Base-by-base conservation (phyloP, 2,113 vertebrate genomes). In the Illadopsis cleaveri region DNA sequence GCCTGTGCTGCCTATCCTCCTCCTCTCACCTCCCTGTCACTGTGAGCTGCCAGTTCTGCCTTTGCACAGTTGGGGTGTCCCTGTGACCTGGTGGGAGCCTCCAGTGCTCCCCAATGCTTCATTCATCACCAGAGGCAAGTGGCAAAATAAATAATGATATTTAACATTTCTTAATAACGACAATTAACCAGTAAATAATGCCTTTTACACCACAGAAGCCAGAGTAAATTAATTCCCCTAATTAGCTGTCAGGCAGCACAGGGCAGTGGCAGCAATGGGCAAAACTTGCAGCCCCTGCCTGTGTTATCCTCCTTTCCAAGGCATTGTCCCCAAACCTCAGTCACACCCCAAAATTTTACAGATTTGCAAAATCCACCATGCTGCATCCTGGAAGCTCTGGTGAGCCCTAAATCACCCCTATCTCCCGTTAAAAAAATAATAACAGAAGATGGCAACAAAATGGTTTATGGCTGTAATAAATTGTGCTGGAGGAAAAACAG, bases 161-260 rank as follows among this genome's bases (percentile, higher is more conserved):
- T 98, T 98, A 98, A 97, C 96, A 66, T 97, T 97, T 97, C 3
- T 17, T 98, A 98, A 98, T 98, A 97, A 94, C 37, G 51, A 97
- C 97, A 97, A 98, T 98, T 98, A 98, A 97, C 96, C 82, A 68
- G 97, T 97, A 98, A 98, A 97, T 98, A 98, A 98, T 95, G 94
- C 96, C 93, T 97, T 97, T 97, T 97, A 91, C 95, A 96, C 97
- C 94, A 66, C 62, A 42, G 96, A 97, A 97, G 92, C 87, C 90
- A 71, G 96, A 97, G 97, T 95, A 96, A 98, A 98, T 98, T 97
- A 98, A 98, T 98, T 97, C 95, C 96, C 96, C 94, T 98, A 97
- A 98, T 98, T 97, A 98, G 94, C 96, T 97, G 98, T 96, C 97
- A 98, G 94, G 96, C 89, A 83, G 76, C 42, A 17, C 1, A 0